phyloP scores from a whole-genome alignment of 2,888 invertebrate genomes.

The Mesorhabditis belari region DNA sequence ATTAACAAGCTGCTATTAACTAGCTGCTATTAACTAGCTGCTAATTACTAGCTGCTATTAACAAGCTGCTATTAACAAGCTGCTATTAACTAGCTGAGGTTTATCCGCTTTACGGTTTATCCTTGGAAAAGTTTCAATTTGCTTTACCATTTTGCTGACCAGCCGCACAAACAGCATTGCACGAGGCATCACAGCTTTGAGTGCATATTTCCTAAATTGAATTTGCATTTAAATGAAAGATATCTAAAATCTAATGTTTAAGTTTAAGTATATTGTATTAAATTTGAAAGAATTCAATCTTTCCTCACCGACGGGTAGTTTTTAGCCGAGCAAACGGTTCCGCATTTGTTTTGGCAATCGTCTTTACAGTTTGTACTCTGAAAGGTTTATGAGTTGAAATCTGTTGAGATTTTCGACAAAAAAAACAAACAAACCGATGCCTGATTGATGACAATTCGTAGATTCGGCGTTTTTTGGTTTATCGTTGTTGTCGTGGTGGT shows the following conservation, averaged over 20 bases:
- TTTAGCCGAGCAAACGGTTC: not conserved
- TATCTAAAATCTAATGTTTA: too few relatives aligned
- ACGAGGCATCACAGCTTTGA: not conserved
- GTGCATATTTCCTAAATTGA: not conserved
- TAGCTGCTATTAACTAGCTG: too few relatives aligned
- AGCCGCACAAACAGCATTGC: not conserved
- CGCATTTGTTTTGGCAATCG: not conserved
- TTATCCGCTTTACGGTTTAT: too few relatives aligned
- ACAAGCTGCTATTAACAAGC: too few relatives aligned
- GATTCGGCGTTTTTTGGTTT: not conserved
- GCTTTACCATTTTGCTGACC: not conserved
- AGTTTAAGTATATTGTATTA: too few relatives aligned
- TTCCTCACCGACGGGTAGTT: not conserved
- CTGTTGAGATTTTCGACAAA: too few relatives aligned
- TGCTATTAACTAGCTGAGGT: too few relatives aligned
- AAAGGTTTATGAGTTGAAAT: too few relatives aligned
- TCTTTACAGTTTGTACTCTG: not conserved
- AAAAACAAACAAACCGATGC: not conserved
- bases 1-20: too few relatives aligned
- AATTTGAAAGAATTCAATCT: not conserved
- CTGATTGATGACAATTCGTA: not conserved
- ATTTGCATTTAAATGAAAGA: too few relatives aligned
- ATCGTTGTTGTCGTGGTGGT: not conserved
- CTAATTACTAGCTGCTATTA: too few relatives aligned
- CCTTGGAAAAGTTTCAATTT: not conserved